Conservation (phyloP, 2,888 invertebrate species). For the Agriopis marginaria region DNA sequence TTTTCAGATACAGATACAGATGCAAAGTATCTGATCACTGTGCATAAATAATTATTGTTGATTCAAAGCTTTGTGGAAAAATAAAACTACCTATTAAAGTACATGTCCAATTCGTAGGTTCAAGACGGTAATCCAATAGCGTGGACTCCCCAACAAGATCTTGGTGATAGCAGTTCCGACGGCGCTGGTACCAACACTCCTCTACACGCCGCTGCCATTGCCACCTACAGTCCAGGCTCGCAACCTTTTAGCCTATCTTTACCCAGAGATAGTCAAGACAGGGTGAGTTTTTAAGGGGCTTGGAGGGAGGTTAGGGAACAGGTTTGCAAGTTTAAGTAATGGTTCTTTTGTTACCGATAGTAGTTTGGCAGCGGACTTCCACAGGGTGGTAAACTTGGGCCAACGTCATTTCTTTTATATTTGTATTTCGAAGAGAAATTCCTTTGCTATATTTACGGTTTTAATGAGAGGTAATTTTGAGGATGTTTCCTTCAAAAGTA, state of each 20-base stretch:
- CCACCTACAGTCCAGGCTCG: slow-evolving; percentile 78
- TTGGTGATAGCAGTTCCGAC: slow-evolving; percentile 89
- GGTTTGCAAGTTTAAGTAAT: slow-evolving; percentile 5
- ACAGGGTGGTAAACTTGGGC: slow-evolving; percentile 15
- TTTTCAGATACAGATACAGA: no score
- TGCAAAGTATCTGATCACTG: no score
- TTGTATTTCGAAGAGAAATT: background rate
- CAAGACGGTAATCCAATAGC: slow-evolving; percentile 56
- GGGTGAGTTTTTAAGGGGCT: slow-evolving; percentile 64
- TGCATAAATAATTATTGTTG: no score
- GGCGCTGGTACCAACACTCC: slow-evolving; percentile 61
- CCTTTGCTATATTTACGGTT: slow-evolving; percentile 4
- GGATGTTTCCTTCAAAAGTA: slow-evolving; percentile 8
- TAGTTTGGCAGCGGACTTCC: slow-evolving; percentile 18
- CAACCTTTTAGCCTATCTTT: slow-evolving; percentile 92
- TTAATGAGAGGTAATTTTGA: slow-evolving; percentile 2
- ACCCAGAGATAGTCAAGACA: slow-evolving; percentile 87
- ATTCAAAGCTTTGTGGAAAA: no score
- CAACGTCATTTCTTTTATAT: background rate
- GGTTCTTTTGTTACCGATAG: slow-evolving; percentile 6
- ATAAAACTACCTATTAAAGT: no score
- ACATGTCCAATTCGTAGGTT: slow-evolving; percentile 42
- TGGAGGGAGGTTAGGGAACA: slow-evolving; percentile 72
- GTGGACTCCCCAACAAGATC: slow-evolving; percentile 95
- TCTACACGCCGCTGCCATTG: slow-evolving; percentile 49